These are phyloP conservation scores for Halocynthia aurantium DNA, from an alignment of 23 tunicate genomes.

Conservation along the genomic window DNA sequence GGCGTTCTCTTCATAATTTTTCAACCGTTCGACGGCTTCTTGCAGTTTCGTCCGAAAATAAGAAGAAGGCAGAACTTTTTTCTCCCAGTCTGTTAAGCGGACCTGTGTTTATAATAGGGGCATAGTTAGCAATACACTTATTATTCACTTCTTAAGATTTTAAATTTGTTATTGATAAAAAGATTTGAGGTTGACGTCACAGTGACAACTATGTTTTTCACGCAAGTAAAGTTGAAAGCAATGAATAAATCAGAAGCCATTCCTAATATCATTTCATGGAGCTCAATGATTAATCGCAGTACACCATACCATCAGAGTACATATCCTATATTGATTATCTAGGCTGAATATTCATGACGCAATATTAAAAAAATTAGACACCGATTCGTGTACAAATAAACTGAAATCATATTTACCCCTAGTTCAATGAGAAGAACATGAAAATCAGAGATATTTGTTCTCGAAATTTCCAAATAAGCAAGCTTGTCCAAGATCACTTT, in stretches of 20 bases:
- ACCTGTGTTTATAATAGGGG: conserved; percentile 21
- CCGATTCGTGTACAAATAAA: too few relatives aligned
- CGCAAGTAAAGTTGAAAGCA: too few relatives aligned
- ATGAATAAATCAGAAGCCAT: too few relatives aligned
- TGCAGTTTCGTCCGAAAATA: conserved; percentile 42
- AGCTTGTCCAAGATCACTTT: conserved; percentile 17
- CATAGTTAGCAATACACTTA: neutral
- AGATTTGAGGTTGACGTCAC: neutral
- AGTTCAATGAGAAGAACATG: conserved; percentile 43
- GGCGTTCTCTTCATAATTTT: conserved; percentile 41
- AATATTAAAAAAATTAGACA: too few relatives aligned
- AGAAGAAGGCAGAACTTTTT: conserved; percentile 35
- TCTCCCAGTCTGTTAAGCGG: conserved; percentile 68
- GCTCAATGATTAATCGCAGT: too few relatives aligned
- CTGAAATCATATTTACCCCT: conserved; percentile 23
- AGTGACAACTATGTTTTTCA: too few relatives aligned
- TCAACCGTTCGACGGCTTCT: conserved; percentile 22
- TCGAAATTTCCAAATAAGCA: conserved; percentile 35
- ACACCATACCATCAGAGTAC: too few relatives aligned
- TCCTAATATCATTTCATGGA: too few relatives aligned
- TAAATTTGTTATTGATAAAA: neutral
- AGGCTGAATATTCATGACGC: too few relatives aligned
- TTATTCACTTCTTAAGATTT: too few relatives aligned
- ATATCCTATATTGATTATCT: too few relatives aligned
- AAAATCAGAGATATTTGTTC: conserved; percentile 15